Evolutionary conservation across 2,113 vertebrate genomes (phyloP).

Genomic region (Megaceryle torquata): DNA sequence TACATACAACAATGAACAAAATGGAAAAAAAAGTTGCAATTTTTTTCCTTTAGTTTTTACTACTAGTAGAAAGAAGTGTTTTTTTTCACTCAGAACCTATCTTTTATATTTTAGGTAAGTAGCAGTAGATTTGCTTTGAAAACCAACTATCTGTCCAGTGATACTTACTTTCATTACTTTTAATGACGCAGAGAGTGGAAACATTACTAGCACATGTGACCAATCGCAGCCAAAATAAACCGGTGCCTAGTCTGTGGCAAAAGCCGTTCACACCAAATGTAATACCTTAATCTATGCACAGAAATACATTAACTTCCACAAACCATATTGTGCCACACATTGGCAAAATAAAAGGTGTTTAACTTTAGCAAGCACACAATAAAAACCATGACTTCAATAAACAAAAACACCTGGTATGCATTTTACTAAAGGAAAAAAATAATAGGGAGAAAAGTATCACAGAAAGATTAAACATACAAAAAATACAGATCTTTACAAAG

Average conservation of each 20-base stretch:
- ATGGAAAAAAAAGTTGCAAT: not conserved
- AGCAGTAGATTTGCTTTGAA: not conserved
- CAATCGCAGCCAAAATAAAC: slow-evolving; percentile 62
- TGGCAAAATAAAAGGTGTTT: not conserved
- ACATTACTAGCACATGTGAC: slow-evolving; percentile 76
- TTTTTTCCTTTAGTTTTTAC: not conserved
- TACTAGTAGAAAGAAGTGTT: not conserved
- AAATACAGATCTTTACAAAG: not conserved
- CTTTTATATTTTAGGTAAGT: not conserved
- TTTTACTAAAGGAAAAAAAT: slow-evolving; percentile 49
- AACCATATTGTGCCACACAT: slow-evolving; percentile 36
- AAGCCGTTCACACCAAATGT: slow-evolving; percentile 58
- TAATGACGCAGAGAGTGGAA: not conserved
- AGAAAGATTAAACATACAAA: slow-evolving; percentile 14
- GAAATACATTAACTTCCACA: slow-evolving; percentile 43
- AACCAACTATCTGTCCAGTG: not conserved
- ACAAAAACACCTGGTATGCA: slow-evolving; percentile 35
- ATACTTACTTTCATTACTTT: slow-evolving; percentile 4
- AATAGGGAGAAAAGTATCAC: slow-evolving; percentile 19
- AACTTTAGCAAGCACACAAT: slow-evolving; percentile 26
- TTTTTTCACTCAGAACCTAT: not conserved
- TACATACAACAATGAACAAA: slow-evolving; percentile 2
- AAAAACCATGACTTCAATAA: slow-evolving; percentile 25
- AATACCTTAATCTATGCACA: slow-evolving; percentile 1
- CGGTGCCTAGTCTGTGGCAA: slow-evolving; percentile 71